Base-by-base conservation (phyloP, 2,888 invertebrate genomes). In the Melieria crassipennis region DNA sequence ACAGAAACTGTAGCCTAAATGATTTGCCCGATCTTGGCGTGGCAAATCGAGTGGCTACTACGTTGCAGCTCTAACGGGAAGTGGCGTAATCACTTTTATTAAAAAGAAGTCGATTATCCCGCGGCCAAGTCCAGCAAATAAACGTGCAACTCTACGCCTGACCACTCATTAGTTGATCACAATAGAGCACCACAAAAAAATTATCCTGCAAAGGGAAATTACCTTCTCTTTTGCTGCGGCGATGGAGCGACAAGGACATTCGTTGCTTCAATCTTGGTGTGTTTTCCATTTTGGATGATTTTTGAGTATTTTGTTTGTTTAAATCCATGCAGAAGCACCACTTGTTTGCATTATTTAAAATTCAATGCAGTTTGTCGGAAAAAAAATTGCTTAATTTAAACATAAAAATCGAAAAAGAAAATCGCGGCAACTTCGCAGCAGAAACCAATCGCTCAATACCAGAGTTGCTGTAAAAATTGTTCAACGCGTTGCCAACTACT, bases 181-280 rank as follows among this genome's bases (percentile, higher is more conserved):
- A 30, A 30, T 30, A 30, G 30, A 30, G 30, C 30, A 30, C 1
- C 30, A 3, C 30, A 30, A 30, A 30, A 30, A 30, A 30, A 30
- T 30, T 30, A 3, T 30, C 2, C 30, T 30, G 1, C 61, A 55
- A 16, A 30, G 11, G 6, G 5, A 42, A 55, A 46, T 11, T 69
- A 60, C 45, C 56, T 16, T 57, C 42, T 56, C 56, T 68, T 52
- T 82, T 83, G 6, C 78, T 78, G 66, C 80, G 66, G 5, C 83
- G 81, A 63, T 78, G 79, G n/a, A 85, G 73, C 16, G 84, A 83
- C 42, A 84, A 73, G 9, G 84, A 82, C 1, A 78, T 72, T 58
- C 81, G 80, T 67, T 83, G 79, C 43, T 73, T 75, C 46, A 80
- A 7, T 61, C 79, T 79, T 11, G 81, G 77, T 5, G 81, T 76